phyloP scores from a whole-genome alignment of 2,797 vertebrate species.

The Premnoplex brunnescens region DNA sequence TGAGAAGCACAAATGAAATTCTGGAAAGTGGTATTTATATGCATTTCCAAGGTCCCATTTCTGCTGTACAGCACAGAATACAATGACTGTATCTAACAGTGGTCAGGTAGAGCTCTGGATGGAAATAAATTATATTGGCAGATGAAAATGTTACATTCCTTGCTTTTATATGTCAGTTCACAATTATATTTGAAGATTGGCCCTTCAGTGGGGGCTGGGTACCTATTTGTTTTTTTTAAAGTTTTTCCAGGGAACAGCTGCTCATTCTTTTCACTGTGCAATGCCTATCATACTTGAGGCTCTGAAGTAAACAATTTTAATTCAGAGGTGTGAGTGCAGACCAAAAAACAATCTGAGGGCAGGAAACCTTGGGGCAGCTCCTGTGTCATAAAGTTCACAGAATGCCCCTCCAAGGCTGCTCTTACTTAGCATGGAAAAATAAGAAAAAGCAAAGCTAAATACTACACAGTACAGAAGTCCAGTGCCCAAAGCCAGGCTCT shows the following conservation, averaged over 20 bases:
- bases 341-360: not conserved
- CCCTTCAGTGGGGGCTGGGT: not conserved
- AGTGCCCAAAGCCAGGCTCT: not conserved
- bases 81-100: not conserved
- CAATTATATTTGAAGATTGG: not conserved
- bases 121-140: not conserved
- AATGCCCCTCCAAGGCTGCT: not conserved
- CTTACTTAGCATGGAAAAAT: not conserved
- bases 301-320: not conserved
- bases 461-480: not conserved
- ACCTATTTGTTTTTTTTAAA: not conserved
- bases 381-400: not conserved
- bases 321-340: not conserved
- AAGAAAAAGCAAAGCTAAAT: not conserved
- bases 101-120: not conserved
- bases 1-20: not conserved
- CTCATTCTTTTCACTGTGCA: not conserved
- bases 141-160: not conserved
- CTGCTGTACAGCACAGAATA: not conserved
- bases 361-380: not conserved
- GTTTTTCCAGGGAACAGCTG: not conserved
- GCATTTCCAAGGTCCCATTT: not conserved
- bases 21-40: not conserved
- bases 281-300: not conserved
- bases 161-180: not conserved